Base-by-base conservation (phyloP, 2,797 vertebrate species). In the Pipistrellus kuhlii region DNA sequence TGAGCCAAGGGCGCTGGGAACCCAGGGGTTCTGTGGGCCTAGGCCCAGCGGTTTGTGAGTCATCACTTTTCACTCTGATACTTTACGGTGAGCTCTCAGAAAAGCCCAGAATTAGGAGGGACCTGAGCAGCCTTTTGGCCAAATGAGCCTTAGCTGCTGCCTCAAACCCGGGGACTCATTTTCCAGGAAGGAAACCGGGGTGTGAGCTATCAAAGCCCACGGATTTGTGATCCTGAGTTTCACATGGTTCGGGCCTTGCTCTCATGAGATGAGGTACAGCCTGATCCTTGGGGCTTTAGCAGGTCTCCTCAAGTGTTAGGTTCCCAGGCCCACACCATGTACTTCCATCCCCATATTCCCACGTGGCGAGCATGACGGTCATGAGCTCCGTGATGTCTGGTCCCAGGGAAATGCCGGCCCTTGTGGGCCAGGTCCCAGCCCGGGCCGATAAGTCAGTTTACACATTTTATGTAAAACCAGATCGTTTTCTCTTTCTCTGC, bases 331-430 rank as follows among this genome's bases (percentile, higher is more conserved):
- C 46, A 0, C 1, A 6, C 41, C 59, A 5, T 5, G 0, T 1
- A 5, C 12, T 9, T 18, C 71, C 6, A 0, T 14, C 18, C 32
- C 3, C 30, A 0, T 10, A 1, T 25, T 90, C 35, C 41, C 3
- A 0, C 7, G 30, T 4, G 3, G 25, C 4, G 3, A 14, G 20
- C 38, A 38, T 38, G 38, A 38, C 38, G 38, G 38, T 38, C 38
- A 38, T 4, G 38, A 38, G 38, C 38, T 38, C 38, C 38, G 5
- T 38, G 38, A 5, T 38, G 38, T 38, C 38, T 38, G 38, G 38
- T 38, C 38, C 5, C 38, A 38, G 38, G 38, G 38, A 38, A 38
- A 38, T 38, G 38, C 35, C 38, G 38, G 38, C 38, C 38, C 38
- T 5, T 38, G 38, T 38, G 38, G 38, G 38, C 38, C 38, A 38